A percentile compares a stretch with the other conserved stretches of the same genome.
Evolutionary conservation across 2,113 vertebrate species (phyloP).

Genomic region (Pygoscelis adeliae): DNA sequence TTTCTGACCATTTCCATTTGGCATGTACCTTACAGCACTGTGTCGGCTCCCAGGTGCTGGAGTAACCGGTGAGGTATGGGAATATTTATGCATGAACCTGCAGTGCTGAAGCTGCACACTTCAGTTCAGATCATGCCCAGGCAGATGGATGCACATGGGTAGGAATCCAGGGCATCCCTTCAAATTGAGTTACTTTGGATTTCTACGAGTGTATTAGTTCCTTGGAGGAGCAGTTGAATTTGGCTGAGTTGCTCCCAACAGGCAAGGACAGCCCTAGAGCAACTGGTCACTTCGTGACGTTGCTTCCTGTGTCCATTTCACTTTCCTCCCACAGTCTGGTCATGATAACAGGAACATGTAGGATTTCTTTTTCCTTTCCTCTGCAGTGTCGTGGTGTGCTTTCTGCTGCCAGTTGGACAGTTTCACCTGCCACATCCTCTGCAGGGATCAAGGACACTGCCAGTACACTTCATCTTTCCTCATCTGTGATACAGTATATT

Average conservation of each 20-base stretch:
- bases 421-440: neutral
- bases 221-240: neutral
- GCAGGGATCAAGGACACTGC: neutral
- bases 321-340: neutral
- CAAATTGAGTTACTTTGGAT: neutral
- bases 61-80: neutral
- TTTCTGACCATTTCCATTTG: neutral
- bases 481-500: neutral
- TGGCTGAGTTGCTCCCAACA: neutral
- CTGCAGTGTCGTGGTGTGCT: fast-evolving
- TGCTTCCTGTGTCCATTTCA: neutral
- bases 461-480: neutral
- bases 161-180: neutral
- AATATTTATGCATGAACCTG: neutral
- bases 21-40: neutral
- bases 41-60: neutral
- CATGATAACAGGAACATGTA: neutral
- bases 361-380: neutral
- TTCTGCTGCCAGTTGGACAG: neutral
- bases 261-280: neutral
- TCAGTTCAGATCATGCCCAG: neutral
- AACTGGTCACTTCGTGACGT: neutral
- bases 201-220: neutral
- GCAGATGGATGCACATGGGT: neutral
- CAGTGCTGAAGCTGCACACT: neutral